These are phyloP conservation scores for Catamblyrhynchus diadema DNA, from an alignment of 2,797 vertebrate genomes.

Conservation along the genomic window DNA sequence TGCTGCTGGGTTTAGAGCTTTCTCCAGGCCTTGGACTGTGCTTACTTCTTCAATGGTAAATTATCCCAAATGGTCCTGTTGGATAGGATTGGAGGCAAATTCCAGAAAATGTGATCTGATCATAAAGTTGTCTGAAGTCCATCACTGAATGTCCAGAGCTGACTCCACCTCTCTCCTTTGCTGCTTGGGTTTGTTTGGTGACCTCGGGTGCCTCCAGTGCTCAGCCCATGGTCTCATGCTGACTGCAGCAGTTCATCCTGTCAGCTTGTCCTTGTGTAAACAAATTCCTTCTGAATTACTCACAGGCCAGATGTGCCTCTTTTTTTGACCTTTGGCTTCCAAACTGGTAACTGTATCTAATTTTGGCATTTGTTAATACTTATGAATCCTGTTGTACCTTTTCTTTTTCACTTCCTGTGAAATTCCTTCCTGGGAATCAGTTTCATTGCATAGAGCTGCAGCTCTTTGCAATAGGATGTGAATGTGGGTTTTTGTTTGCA, in stretches of 20 bases:
- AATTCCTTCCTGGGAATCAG: not conserved
- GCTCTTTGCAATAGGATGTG: not conserved
- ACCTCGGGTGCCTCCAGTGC: not conserved
- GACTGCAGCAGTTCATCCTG: constrained; percentile 30
- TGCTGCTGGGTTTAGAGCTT: not conserved
- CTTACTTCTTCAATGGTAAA: not conserved
- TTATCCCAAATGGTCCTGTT: not conserved
- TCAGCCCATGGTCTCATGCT: not conserved
- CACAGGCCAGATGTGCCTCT: constrained; percentile 52
- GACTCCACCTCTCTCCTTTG: not conserved
- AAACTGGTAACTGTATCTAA: not conserved
- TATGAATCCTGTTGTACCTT: not conserved
- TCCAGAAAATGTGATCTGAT: not conserved
- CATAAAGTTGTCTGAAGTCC: not conserved
- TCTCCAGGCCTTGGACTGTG: not conserved
- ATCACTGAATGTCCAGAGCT: not conserved
- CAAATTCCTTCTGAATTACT: constrained; percentile 50
- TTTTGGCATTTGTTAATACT: constrained; percentile 9
- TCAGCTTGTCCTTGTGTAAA: constrained; percentile 37
- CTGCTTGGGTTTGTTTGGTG: not conserved
- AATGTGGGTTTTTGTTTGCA: not conserved
- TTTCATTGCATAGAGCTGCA: not conserved
- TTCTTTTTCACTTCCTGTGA: not conserved
- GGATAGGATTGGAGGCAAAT: not conserved
- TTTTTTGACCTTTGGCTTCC: constrained; percentile 39